A percentile compares a stretch with the other conserved stretches of the same genome.
phyloP scores from a whole-genome alignment of 2,888 invertebrate species.

The Lottia scabra region DNA sequence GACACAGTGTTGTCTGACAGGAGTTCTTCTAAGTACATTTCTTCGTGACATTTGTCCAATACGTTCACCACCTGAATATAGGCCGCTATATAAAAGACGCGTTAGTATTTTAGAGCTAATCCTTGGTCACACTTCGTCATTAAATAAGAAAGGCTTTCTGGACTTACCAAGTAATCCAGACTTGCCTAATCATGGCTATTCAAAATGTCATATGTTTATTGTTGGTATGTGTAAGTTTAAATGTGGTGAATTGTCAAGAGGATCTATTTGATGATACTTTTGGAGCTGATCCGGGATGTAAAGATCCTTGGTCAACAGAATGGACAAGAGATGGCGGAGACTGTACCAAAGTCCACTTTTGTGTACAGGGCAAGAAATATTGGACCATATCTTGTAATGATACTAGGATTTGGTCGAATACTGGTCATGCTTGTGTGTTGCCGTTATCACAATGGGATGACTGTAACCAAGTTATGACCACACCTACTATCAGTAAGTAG shows the following conservation, averaged over 20 bases:
- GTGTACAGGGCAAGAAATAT: conserved; percentile 36
- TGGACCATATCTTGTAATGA: conserved; percentile 46
- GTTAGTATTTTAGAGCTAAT: background rate
- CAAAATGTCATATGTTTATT: background rate
- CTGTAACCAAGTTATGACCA: conserved; percentile 43
- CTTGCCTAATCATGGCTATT: background rate
- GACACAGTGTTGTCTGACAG: background rate
- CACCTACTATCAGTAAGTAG: conserved; percentile 40
- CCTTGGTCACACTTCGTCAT: background rate
- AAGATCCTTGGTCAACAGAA: conserved; percentile 45
- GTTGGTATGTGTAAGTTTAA: background rate
- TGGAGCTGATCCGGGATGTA: conserved; percentile 42
- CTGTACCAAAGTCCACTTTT: conserved; percentile 37
- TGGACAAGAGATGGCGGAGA: conserved; percentile 42
- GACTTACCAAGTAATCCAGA: background rate
- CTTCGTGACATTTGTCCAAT: background rate
- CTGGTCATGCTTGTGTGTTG: conserved; percentile 46
- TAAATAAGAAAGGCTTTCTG: background rate
- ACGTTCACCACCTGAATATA: background rate
- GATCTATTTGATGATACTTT: conserved; percentile 33
- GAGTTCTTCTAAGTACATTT: background rate
- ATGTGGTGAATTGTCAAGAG: background rate
- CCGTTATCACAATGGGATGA: conserved; percentile 48
- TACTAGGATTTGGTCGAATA: conserved; percentile 42
- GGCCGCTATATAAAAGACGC: background rate